Evolutionary conservation across 2,888 invertebrate genomes (phyloP).

Genomic region (Cosmorhoe ocellata): DNA sequence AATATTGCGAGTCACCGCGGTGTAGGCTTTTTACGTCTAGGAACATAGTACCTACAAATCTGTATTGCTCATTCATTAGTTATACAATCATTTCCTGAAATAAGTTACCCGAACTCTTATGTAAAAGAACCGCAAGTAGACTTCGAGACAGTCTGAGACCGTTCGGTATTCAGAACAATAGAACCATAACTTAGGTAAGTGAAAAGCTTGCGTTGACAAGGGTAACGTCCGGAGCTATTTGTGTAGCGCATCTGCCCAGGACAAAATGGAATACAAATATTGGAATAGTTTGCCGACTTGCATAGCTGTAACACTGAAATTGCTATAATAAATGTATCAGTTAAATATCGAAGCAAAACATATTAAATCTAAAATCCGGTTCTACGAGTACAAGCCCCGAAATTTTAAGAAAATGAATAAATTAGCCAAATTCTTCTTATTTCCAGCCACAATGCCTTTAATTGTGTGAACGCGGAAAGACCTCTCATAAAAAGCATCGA

Average conservation of each 20-base stretch:
- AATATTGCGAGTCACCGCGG: slow-evolving; percentile 47
- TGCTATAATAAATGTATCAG: too few relatives aligned
- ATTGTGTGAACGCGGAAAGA: slow-evolving; percentile 25
- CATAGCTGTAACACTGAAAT: not conserved
- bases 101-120: slow-evolving; percentile 12
- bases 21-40: slow-evolving; percentile 38
- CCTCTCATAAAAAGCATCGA: slow-evolving; percentile 35
- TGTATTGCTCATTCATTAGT: slow-evolving; percentile 32
- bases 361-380: too few relatives aligned
- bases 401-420: too few relatives aligned
- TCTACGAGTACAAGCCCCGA: too few relatives aligned
- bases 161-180: slow-evolving; percentile 59
- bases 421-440: not conserved
- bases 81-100: slow-evolving; percentile 21
- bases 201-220: slow-evolving; percentile 69
- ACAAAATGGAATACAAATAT: slow-evolving; percentile 38
- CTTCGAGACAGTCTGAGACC: slow-evolving; percentile 36
- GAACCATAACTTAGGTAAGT: slow-evolving; percentile 63
- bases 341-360: too few relatives aligned
- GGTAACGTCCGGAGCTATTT: slow-evolving; percentile 66
- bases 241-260: slow-evolving; percentile 45
- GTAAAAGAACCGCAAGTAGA: slow-evolving; percentile 21
- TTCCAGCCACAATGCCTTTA: slow-evolving; percentile 18
- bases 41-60: too few relatives aligned
- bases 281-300: slow-evolving; percentile 27